Evolutionary conservation across 2,113 vertebrate species (phyloP), one percentile per base, ranked within the genome.

Genomic region (Sylvicapra grimmia): DNA sequence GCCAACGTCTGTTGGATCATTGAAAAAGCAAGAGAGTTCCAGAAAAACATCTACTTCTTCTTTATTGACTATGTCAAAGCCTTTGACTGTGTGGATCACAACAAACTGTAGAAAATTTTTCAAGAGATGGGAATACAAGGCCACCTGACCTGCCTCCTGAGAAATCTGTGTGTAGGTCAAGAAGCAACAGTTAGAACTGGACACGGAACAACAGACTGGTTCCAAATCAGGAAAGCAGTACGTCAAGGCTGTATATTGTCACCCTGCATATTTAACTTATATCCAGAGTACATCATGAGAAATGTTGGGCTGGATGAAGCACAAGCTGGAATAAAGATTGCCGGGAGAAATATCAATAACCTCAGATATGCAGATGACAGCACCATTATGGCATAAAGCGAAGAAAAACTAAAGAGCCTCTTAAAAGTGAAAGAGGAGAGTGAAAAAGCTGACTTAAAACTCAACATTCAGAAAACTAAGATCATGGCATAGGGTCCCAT

Each of bases 191-290:
- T 36, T 36, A 72, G 65, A 72, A 72, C 65, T 72, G n/a, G n/a
- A 36, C 65, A 72, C 0, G 0, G 18, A 72, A 72, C 18, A 72
- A 21, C 65, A 72, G n/a, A 36, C 19, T 0, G 19, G n/a, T 72
- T 72, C 65, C n/a, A 72, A 21, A 72, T 21, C 0, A 1, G 4
- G n/a, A 72, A 72, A 72, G 65, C 8, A 72, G n/a, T 36, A 72
- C 0, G 0, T 72, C 18, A 72, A 72, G n/a, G n/a, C 19, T 72
- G 9, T 36, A 72, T 36, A 21, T 21, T 72, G 65, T 36, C n/a
- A 21, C n/a, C 18, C n/a, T 72, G 65, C n/a, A 36, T 72, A 36
- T 72, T 72, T 72, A 72, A 72, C 65, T 72, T 72, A 0, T 36
- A 72, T 72, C n/a, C 65, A 72, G 65, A 72, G 9, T 21, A 72